Conservation (phyloP, 2,888 invertebrate genomes). For the Stegophylla sp. region DNA sequence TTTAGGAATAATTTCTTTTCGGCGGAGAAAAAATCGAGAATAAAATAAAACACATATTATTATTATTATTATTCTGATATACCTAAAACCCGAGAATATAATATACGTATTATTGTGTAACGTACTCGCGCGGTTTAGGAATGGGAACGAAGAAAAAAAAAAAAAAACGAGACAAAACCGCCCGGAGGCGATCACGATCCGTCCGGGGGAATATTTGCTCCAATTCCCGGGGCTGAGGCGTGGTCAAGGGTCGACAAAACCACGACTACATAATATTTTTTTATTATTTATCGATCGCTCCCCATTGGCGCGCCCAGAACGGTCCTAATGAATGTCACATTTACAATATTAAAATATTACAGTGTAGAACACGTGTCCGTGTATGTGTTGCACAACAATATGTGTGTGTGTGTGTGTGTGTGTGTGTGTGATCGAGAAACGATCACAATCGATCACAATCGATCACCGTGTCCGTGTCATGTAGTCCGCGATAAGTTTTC, state of each 20-base stretch:
- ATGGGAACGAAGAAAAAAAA: conserved; percentile 29
- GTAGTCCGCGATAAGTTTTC: neutral
- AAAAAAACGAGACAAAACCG: neutral
- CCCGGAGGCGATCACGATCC: conserved; percentile 50
- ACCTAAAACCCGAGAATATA: neutral
- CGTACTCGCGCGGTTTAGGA: neutral
- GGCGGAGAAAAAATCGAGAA: neutral
- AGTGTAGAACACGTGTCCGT: too few relatives aligned
- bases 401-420: too few relatives aligned
- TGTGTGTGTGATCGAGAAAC: too few relatives aligned
- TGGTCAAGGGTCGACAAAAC: conserved; percentile 55
- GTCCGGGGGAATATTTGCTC: conserved; percentile 51
- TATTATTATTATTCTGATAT: conserved; percentile 23
- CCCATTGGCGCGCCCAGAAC: too few relatives aligned
- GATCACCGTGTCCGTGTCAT: neutral
- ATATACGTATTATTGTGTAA: conserved; percentile 14
- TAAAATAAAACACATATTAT: conserved; percentile 9
- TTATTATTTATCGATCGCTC: conserved; percentile 34
- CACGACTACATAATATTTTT: conserved; percentile 5
- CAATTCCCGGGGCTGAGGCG: conserved; percentile 52
- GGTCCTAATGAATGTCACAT: conserved; percentile 23
- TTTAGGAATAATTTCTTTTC: conserved; percentile 37
- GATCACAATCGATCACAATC: conserved; percentile 14
- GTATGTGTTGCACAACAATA: neutral
- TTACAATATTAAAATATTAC: too few relatives aligned